A percentile compares a stretch with the other conserved stretches of the same genome.
These are phyloP conservation scores for Girardia tigrina DNA, from an alignment of 2,888 invertebrate genomes.

Conservation along the genomic window DNA sequence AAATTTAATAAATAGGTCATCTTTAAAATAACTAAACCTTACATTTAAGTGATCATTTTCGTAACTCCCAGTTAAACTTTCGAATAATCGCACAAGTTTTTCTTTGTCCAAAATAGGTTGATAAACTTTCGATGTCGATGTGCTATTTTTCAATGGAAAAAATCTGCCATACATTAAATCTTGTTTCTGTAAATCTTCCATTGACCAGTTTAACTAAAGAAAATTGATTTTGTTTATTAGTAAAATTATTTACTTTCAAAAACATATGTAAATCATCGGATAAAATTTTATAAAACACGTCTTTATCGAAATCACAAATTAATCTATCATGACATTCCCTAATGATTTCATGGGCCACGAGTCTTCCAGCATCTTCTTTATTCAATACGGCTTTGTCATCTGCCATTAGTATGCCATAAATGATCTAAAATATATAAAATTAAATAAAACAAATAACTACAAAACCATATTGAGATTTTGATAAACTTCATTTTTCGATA, in stretches of 20 bases:
- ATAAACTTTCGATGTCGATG: constrained; percentile 41
- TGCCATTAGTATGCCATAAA: constrained; percentile 47
- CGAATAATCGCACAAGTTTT: background rate
- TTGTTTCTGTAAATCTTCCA: constrained; percentile 41
- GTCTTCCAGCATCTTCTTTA: constrained; percentile 45
- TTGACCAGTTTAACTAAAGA: background rate
- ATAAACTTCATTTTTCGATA: too few species aligned
- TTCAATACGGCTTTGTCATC: constrained; percentile 45
- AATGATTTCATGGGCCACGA: constrained; percentile 48
- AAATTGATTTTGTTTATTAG: background rate
- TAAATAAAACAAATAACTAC: too few species aligned
- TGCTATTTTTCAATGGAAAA: constrained; percentile 41
- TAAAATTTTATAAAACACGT: constrained; percentile 44
- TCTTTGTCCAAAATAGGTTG: constrained; percentile 44
- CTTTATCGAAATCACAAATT: constrained; percentile 42
- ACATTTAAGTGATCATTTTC: background rate
- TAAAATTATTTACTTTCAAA: constrained; percentile 43
- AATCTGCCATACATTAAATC: constrained; percentile 46
- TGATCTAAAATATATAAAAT: constrained; percentile 39
- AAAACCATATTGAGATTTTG: too few species aligned
- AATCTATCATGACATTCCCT: constrained; percentile 49
- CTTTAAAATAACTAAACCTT: background rate
- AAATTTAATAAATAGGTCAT: background rate
- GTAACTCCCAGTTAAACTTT: background rate
- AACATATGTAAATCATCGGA: constrained; percentile 47